Evolutionary conservation across 2,888 invertebrate genomes (phyloP).

Genomic region (Deladenus siricidicola): DNA sequence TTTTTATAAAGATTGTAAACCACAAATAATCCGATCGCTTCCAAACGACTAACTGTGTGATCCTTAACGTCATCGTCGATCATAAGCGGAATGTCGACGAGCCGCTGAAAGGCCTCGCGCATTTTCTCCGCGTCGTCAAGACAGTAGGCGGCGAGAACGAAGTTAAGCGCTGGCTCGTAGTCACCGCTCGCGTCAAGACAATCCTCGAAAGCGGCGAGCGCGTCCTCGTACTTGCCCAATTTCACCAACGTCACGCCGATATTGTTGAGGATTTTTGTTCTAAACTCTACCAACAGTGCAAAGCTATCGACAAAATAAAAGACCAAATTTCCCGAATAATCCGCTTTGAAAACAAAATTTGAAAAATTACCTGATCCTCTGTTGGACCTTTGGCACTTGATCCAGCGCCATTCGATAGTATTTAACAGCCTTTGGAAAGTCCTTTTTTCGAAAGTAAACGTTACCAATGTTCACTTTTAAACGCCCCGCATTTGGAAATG

Average conservation of each 20-base stretch:
- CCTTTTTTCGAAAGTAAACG: constrained; percentile 84
- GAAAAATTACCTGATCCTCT: constrained; percentile 69
- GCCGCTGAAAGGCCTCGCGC: constrained; percentile 78
- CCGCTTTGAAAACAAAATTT: not conserved
- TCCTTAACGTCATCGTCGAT: constrained; percentile 67
- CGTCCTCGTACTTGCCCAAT: constrained; percentile 91
- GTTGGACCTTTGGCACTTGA: constrained; percentile 81
- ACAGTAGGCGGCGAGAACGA: constrained; percentile 63
- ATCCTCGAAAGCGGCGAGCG: constrained; percentile 89
- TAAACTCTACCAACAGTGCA: constrained; percentile 2
- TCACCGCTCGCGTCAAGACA: constrained; percentile 78
- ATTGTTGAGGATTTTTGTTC: constrained; percentile 88
- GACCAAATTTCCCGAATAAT: too few relatives aligned
- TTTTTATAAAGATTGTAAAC: too few relatives aligned
- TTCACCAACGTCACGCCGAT: constrained; percentile 87
- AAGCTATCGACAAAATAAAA: not conserved
- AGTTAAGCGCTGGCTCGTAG: constrained; percentile 74
- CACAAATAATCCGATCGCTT: too few relatives aligned
- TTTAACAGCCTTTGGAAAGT: constrained; percentile 78
- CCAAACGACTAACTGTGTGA: not conserved
- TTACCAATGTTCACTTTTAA: constrained; percentile 84
- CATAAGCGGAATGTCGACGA: constrained; percentile 77
- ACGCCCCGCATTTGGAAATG: constrained; percentile 76
- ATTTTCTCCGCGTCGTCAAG: constrained; percentile 68
- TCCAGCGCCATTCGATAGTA: constrained; percentile 81